Evolutionary conservation across 2,797 vertebrate genomes (phyloP), one percentile per base, ranked within the genome.

Genomic region (Phyllotis vaccarum): DNA sequence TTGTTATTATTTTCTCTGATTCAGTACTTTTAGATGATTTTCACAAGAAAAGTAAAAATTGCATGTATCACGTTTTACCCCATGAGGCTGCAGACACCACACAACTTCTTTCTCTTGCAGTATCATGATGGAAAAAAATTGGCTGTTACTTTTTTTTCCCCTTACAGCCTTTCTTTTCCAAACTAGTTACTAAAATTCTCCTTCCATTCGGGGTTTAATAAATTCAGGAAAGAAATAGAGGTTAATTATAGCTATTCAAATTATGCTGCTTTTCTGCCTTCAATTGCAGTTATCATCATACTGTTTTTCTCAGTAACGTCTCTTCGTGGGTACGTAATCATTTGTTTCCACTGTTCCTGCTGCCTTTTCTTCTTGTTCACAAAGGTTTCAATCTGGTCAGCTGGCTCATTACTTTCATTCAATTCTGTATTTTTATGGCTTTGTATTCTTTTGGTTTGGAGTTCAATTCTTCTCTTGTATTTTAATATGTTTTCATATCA

Each of bases 141-240:
- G 14, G 1, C 88, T 82, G 16, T 37, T 62, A 40, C 8, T 54
- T n/a, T 68, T 46, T 46, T 68, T 70, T 24, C 64, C 13, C 19
- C 29, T 88, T 89, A 43, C 75, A 91, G 74, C 0, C 12, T 75
- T 52, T 94, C n/a, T 86, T 90, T 24, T 43, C 92, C 5, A 86
- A 75, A 75, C 0, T 89, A 92, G 31, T 80, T 27, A 60, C 91
- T 13, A 92, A 89, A 92, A 88, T 66, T 40, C 17, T 91, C 6
- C 19, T 91, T 96, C n/a, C 0, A 91, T 91, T 92, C n/a, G 81
- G 43, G 3, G 56, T 86, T 92, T 89, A 86, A 64, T 64, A 95
- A 49, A 29, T 90, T 90, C 60, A 74, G 75, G 37, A 86, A 68
- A 8, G 83, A 94, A 88, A 70, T 6, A 56, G 3, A 93, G 2